Evolutionary conservation across 30 jellyfish, hydroid and myxozoan species (phyloP).

Genomic region (Cassiopea andromeda): DNA sequence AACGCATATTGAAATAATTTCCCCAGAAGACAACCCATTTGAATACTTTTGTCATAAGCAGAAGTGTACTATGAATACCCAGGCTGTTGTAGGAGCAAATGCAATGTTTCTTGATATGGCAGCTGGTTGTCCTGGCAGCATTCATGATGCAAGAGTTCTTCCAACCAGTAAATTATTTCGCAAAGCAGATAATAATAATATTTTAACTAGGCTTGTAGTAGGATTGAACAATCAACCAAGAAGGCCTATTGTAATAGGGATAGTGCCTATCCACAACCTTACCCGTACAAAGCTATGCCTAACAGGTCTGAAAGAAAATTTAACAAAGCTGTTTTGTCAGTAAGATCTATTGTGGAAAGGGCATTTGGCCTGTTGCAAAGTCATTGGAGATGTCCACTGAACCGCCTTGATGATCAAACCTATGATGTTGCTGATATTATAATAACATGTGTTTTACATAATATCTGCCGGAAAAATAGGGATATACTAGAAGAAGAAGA

Average conservation of each 20-base stretch:
- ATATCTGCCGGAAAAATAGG: conserved; percentile 39
- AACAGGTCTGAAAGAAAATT: conserved; percentile 32
- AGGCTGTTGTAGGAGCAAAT: conserved; percentile 71
- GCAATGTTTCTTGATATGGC: conserved; percentile 54
- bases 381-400: conserved; percentile 48
- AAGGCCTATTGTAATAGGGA: conserved; percentile 63
- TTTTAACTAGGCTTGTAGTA: neutral
- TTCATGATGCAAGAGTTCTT: conserved; percentile 75
- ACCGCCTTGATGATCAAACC: conserved; percentile 47
- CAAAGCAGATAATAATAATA: conserved; percentile 4
- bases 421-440: conserved; percentile 40
- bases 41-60: conserved; percentile 56
- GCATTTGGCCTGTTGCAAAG: conserved; percentile 68
- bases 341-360: conserved; percentile 59
- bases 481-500: conserved; percentile 32
- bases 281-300: conserved; percentile 29
- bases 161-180: conserved; percentile 41
- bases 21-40: conserved; percentile 51
- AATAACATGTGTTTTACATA: conserved; percentile 53
- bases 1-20: conserved; percentile 49
- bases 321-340: conserved; percentile 55
- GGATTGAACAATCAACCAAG: neutral
- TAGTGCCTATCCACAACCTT: conserved; percentile 69
- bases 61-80: conserved; percentile 66
- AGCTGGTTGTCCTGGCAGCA: conserved; percentile 79